Percentiles rank a stretch among this genome's conserved stretches.
Evolutionary conservation across 1,140 invertebrate species (phyloP).

Genomic region (Anoplolepis gracilipes): DNA sequence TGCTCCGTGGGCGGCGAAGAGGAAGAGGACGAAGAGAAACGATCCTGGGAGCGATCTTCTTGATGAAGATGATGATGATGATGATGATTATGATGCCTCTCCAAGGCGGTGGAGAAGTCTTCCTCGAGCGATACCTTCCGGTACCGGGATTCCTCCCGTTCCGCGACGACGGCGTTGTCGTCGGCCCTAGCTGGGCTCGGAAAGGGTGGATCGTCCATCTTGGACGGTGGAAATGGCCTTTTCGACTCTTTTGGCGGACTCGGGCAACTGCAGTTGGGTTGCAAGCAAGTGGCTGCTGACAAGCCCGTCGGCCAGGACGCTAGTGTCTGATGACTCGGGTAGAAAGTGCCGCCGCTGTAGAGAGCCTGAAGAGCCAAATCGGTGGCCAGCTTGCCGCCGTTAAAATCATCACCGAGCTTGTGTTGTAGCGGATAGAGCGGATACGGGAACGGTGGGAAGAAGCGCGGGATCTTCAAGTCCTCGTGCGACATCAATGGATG

Average conservation of each 20-base stretch:
- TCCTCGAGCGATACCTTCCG: constrained; percentile 72
- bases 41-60: constrained; percentile 79
- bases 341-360: constrained; percentile 87
- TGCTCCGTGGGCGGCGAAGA: constrained; percentile 63
- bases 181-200: constrained; percentile 77
- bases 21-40: constrained; percentile 77
- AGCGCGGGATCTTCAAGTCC: constrained; percentile 89
- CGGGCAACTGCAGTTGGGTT: constrained; percentile 81
- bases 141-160: constrained; percentile 73
- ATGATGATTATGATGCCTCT: constrained; percentile 61
- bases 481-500: constrained; percentile 87
- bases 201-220: constrained; percentile 79
- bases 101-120: constrained; percentile 51
- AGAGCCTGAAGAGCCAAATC: constrained; percentile 89
- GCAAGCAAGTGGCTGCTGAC: constrained; percentile 67
- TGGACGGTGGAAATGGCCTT: constrained; percentile 75
- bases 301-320: constrained; percentile 85
- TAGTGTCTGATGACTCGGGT: constrained; percentile 80
- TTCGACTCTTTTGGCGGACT: constrained; percentile 81
- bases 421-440: constrained; percentile 90
- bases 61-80: constrained; percentile 68
- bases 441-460: constrained; percentile 91
- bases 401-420: constrained; percentile 86
- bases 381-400: constrained; percentile 87
- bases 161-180: constrained; percentile 76